These are phyloP conservation scores for Drosophila engyochracea DNA, from an alignment of 2,888 invertebrate genomes.

Conservation along the genomic window DNA sequence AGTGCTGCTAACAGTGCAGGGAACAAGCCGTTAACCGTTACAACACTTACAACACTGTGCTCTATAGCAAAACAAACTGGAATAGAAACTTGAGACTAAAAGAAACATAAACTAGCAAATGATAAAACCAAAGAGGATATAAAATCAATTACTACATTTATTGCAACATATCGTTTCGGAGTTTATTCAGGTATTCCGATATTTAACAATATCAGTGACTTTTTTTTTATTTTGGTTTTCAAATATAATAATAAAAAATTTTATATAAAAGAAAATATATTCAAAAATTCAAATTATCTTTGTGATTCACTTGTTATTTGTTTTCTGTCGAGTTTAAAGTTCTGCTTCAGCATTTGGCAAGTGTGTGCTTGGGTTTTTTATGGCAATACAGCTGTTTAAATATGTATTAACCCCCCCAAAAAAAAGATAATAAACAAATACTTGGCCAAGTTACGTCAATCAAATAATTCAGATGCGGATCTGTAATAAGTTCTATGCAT, in stretches of 20 bases:
- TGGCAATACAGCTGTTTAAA: constrained; percentile 45
- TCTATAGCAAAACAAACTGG: constrained; percentile 34
- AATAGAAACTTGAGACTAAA: constrained; percentile 4
- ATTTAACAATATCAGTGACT: neutral
- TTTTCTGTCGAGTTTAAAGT: neutral
- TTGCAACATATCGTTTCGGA: constrained; percentile 7
- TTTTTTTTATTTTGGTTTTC: neutral
- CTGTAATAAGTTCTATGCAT: constrained; percentile 28
- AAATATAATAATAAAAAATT: neutral
- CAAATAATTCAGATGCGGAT: constrained; percentile 22
- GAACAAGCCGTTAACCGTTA: constrained; percentile 30
- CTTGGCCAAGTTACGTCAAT: constrained; percentile 21
- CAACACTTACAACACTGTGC: constrained; percentile 7
- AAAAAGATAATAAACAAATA: neutral
- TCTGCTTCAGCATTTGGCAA: constrained; percentile 20
- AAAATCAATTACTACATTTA: constrained; percentile 9
- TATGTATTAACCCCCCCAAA: constrained; percentile 7
- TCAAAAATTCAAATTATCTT: constrained; percentile 8
- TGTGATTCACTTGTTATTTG: constrained; percentile 7
- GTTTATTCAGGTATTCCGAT: constrained; percentile 22
- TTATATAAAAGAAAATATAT: constrained; percentile 9
- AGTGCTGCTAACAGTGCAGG: constrained; percentile 40
- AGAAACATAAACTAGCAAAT: neutral
- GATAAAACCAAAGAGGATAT: constrained; percentile 8
- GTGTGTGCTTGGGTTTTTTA: constrained; percentile 22